phyloP scores from a whole-genome alignment of 1,140 invertebrate genomes.

The Drosophila saltans region DNA sequence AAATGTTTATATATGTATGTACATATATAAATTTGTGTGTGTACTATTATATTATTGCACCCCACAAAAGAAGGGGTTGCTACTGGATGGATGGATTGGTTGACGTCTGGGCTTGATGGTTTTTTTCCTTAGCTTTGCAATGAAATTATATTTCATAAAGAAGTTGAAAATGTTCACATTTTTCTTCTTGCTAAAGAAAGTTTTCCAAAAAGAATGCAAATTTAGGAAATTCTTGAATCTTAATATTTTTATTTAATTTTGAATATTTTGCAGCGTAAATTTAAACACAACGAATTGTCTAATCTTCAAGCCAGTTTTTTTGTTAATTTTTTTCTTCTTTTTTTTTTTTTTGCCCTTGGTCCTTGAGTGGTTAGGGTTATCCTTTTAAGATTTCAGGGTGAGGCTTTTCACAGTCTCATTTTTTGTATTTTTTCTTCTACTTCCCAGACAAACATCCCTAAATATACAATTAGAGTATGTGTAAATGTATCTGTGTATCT shows the following conservation, averaged over 20 bases:
- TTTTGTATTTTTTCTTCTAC: not conserved
- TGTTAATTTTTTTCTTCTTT: not conserved
- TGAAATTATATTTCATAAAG: not conserved
- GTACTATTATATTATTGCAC: constrained; percentile 9
- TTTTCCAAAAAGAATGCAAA: too few relatives aligned
- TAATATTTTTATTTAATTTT: too few relatives aligned
- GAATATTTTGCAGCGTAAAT: too few relatives aligned
- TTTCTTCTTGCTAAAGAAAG: too few relatives aligned
- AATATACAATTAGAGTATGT: constrained; percentile 25
- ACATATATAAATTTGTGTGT: not conserved
- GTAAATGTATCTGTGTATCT: constrained; percentile 6
- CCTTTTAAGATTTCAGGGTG: constrained; percentile 5
- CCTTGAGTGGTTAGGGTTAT: constrained; percentile 9
- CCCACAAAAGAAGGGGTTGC: constrained; percentile 10
- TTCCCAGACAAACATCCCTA: constrained; percentile 15
- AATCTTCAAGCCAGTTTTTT: constrained; percentile 9
- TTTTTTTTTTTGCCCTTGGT: not conserved
- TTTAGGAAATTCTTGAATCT: too few relatives aligned
- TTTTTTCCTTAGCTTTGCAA: not conserved
- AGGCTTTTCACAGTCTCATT: constrained; percentile 6
- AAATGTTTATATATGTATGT: not conserved
- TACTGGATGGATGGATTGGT: not conserved
- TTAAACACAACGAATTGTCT: not conserved
- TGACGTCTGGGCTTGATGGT: not conserved
- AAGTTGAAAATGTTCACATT: too few relatives aligned